A percentile compares a stretch with the other conserved stretches of the same genome.
Conservation (phyloP, 2,797 vertebrate genomes). For the Discoglossus pictus region DNA sequence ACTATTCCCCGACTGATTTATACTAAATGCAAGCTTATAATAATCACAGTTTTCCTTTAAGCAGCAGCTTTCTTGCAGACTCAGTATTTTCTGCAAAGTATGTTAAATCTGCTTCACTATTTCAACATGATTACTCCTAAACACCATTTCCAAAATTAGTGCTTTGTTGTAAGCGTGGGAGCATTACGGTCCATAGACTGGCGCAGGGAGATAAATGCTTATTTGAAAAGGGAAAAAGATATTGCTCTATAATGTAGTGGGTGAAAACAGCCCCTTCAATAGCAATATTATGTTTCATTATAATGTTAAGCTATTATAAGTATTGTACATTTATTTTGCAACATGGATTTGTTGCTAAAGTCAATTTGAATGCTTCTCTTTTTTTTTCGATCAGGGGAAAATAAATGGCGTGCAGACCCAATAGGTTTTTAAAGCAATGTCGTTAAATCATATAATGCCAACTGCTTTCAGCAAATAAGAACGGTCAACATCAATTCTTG, state of each 20-base stretch:
- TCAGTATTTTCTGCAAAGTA: slow-evolving; percentile 58
- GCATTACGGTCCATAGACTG: slow-evolving; percentile 56
- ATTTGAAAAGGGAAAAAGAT: slow-evolving; percentile 59
- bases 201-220: slow-evolving; percentile 61
- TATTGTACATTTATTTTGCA: slow-evolving; percentile 39
- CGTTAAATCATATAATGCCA: slow-evolving; percentile 39
- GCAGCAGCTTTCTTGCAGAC: slow-evolving; percentile 64
- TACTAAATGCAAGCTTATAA: slow-evolving; percentile 62
- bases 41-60: slow-evolving; percentile 64
- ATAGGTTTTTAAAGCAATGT: slow-evolving; percentile 26
- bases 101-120: slow-evolving; percentile 55
- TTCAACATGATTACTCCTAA: slow-evolving; percentile 68
- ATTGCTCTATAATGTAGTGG: slow-evolving; percentile 53
- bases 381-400: slow-evolving; percentile 18
- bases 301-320: slow-evolving; percentile 39
- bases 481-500: slow-evolving; percentile 38
- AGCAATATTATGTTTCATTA: slow-evolving; percentile 13
- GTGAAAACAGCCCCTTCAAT: slow-evolving; percentile 32
- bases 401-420: slow-evolving; percentile 11
- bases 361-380: slow-evolving; percentile 3
- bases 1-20: slow-evolving; percentile 62
- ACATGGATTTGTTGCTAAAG: slow-evolving; percentile 30
- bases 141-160: slow-evolving; percentile 65
- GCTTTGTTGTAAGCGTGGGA: slow-evolving; percentile 60
- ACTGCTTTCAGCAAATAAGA: slow-evolving; percentile 17